Percentiles rank a stretch among this genome's conserved stretches.
Conservation (phyloP, 2,888 invertebrate species). For the Apocheima hispidaria region DNA sequence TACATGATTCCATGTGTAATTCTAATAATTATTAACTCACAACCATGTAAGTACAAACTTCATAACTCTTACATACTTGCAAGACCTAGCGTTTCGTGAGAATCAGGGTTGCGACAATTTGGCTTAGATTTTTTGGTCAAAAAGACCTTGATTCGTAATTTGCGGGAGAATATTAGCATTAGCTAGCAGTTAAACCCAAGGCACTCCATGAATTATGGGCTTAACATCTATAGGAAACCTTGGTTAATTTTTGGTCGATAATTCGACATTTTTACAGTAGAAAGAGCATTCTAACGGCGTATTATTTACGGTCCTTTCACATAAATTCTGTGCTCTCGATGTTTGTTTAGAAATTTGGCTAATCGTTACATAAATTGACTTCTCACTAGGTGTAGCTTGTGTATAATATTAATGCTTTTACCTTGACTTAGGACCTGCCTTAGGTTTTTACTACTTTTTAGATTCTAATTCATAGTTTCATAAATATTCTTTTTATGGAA, state of each 20-base stretch:
- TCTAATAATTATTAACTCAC: slow-evolving; percentile 56
- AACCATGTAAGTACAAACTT: slow-evolving; percentile 69
- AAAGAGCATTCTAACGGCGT: slow-evolving; percentile 7
- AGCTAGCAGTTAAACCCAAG: slow-evolving; percentile 55
- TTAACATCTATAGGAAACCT: slow-evolving; percentile 38
- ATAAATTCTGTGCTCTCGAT: background rate
- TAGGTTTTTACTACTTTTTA: background rate
- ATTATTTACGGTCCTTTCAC: slow-evolving; percentile 30
- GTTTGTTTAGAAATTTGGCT: background rate
- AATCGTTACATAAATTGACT: slow-evolving; percentile 6
- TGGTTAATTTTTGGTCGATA: background rate
- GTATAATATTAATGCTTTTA: background rate
- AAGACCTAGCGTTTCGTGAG: background rate
- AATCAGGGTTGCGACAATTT: slow-evolving; percentile 28
- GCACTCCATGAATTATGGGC: slow-evolving; percentile 41
- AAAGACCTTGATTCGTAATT: slow-evolving; percentile 56
- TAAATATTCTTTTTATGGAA: no score
- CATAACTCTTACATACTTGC: background rate
- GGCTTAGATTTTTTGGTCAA: slow-evolving; percentile 42
- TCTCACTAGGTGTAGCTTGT: background rate
- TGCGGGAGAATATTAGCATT: slow-evolving; percentile 43
- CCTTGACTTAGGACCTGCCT: background rate
- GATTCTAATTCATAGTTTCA: background rate
- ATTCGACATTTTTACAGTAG: background rate
- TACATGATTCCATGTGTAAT: slow-evolving; percentile 65